Base-by-base conservation (phyloP, 2,888 invertebrate genomes). In the Heliconius ethilla region DNA sequence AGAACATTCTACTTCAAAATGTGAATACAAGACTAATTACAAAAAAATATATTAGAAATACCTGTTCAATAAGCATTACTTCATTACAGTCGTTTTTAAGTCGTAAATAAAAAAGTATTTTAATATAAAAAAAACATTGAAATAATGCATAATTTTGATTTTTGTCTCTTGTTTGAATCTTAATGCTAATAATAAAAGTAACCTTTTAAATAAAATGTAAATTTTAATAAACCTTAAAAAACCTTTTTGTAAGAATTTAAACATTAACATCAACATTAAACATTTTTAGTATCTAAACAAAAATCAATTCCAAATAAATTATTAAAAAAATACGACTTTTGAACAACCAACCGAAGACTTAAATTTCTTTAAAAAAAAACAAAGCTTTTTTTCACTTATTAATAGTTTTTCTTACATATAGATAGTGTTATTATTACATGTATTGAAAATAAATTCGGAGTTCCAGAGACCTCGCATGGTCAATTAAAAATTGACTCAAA, bases 391-490 rank as follows among this genome's bases (percentile, higher is more conserved):
- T 59, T n/a, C 10, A 27, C 15, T 15, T 27, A 15, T 27, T 27
- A 25, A 7, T 11, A 27, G 15, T 27, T 63, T 27, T 63, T 15
- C 63, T 63, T 63, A 63, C 15, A 63, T 63, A 63, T 5, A 63
- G 15, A 27, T 15, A 63, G 15, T 29, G 27, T 2, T 27, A 15
- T 6, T 27, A 27, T 63, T 63, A 63, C 27, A 18, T 63, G 4
- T 27, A 63, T 63, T 59, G 29, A 40, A 73, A 62, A 62, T 62
- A 73, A 73, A 62, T 73, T 62, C 62, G 73, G 22, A 59, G n/a
- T 67, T 70, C 51, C 33, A 59, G 59, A 73, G 73, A 62, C 27
- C 51, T 70, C 51, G 22, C 27, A 7, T 11, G 1, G 33, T 62
- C 37, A 73, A 51, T 22, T 33, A 27, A 5, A 27, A 51, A 22